phyloP scores from a whole-genome alignment of 2,113 vertebrate genomes.

The Ctenomys sociabilis region DNA sequence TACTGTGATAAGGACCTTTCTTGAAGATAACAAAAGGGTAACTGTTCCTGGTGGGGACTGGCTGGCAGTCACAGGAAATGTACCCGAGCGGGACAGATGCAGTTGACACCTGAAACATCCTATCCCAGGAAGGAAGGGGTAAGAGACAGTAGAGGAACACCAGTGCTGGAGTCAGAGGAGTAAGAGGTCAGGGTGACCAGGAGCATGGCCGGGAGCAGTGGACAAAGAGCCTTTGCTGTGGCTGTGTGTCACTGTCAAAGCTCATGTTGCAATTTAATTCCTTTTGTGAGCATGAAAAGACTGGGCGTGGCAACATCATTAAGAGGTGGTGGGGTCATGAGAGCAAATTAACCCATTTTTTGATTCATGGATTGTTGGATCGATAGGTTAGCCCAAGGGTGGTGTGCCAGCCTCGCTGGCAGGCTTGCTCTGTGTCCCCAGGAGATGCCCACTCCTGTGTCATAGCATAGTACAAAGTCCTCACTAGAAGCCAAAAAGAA shows the following conservation, averaged over 20 bases:
- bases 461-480: neutral
- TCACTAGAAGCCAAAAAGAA: neutral
- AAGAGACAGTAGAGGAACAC: neutral
- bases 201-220: neutral
- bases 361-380: neutral
- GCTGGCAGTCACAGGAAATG: neutral
- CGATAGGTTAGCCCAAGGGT: neutral
- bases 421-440: neutral
- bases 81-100: neutral
- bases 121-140: neutral
- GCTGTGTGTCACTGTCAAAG: neutral
- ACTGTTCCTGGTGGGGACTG: neutral
- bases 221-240: neutral
- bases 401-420: neutral
- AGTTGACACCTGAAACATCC: neutral
- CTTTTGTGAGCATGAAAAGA: neutral
- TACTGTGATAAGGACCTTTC: neutral
- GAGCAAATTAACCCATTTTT: neutral
- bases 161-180: neutral
- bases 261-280: neutral
- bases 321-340: neutral
- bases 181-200: neutral
- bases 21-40: neutral
- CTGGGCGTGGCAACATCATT: neutral
- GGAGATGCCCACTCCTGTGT: neutral